Evolutionary conservation across 2,888 invertebrate genomes (phyloP), one percentile per base, ranked within the genome.

Genomic region (Hirtodrosophila alboralis): DNA sequence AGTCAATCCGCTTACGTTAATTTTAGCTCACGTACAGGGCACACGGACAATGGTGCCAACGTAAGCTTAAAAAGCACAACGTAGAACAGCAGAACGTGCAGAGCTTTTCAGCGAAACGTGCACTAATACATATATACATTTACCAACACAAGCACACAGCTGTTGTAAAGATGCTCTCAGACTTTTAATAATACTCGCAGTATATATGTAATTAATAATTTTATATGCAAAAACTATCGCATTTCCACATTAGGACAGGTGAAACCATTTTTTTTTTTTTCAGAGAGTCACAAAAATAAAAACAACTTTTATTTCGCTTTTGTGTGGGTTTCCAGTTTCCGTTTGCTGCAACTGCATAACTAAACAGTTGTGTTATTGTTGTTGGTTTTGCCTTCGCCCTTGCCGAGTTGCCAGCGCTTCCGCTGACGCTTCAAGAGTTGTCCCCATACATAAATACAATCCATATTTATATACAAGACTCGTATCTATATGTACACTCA

Each of bases 191-290:
- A 45, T 7, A 7, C 3, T 21, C 3, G 5, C 18, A 7, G 23
- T 23, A 53, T 37, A 31, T 16, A 26, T 45, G 28, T 33, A 56
- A 45, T 45, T 43, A 56, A 41, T 49, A 64, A 64, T 30, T 47
- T 26, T 54, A 34, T 45, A 47, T 34, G 33, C 13, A 16, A 30
- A 45, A 65, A 47, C 68, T 61, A 60, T 72, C 49, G 33, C 61
- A 56, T 72, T 67, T 67, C 47, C 48, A 59, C 26, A 27, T 53
- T 44, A 40, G 14, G 58, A 28, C 81, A 84, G 62, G 75, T 77
- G 83, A 56, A 65, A 45, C 44, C 34, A 47, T 67, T 53, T n/a
- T n/a, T n/a, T n/a, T n/a, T n/a, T n/a, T n/a, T n/a, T n/a, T 60
- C 66, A 54, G 45, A 27, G 37, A 54, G 34, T 31, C 38, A 51